Base-by-base conservation (phyloP, 2,797 vertebrate genomes). In the Capromys pilorides region DNA sequence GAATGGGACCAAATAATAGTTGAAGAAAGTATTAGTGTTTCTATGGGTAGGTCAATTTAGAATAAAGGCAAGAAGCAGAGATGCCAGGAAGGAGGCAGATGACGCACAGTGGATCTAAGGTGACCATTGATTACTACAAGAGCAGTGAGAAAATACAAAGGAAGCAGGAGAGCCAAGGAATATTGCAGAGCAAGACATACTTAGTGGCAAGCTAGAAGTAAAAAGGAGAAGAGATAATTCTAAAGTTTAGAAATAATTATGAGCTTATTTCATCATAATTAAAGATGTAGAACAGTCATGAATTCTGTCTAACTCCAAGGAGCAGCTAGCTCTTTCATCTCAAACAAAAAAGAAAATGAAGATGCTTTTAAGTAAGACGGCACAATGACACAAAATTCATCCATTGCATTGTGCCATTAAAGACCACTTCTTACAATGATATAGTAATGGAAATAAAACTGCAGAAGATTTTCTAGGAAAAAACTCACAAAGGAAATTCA, bases 361-460 rank as follows among this genome's bases (percentile, higher is more conserved):
- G 66, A 61, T 69, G 39, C 41, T 45, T 90, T 90, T 81, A 79
- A 54, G 5, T 36, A 57, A 91, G 41, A 96, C 18, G 41, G 62
- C 19, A 8, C 88, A 95, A 81, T 82, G 67, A 94, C 67, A 94
- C 51, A 88, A 89, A 62, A 51, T 33, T 75, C 54, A 81, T 82
- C 69, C 59, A 86, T 69, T 86, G 71, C 84, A 49, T 4, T 91
- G 77, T 64, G 22, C 62, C 62, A 54, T 9, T 61, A 6, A 93
- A 91, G 71, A 71, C 41, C 62, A 82, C 39, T 91, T 95, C 67
- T 95, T 90, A 84, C 41, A 91, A 87, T 90, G 92, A 96, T 78
- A n/a, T 49, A 81, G 86, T 88, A 95, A 92, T 71, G 62, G 13
- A 77, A 91, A 66, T 81, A 66, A 97, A 97, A 93, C 66, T 93